Percentiles rank a stretch among this genome's conserved stretches.
phyloP scores from a whole-genome alignment of 2,113 vertebrate species.

The Oryzias javanicus region DNA sequence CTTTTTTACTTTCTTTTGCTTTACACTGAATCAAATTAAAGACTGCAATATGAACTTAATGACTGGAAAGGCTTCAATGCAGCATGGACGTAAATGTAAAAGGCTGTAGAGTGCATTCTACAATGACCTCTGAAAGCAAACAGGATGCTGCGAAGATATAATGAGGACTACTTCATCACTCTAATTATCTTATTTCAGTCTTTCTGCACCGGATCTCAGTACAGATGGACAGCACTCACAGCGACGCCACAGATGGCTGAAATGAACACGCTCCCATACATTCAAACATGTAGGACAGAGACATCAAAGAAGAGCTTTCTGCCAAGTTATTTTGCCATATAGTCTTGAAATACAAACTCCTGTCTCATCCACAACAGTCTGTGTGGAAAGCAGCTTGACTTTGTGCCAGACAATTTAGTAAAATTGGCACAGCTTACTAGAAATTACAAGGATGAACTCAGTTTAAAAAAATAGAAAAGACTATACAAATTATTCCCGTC shows the following conservation, averaged over 20 bases:
- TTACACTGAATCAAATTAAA: no score
- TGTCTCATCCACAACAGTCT: no score
- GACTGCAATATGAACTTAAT: no score
- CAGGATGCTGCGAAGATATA: conserved; percentile 14
- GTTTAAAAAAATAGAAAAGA: no score
- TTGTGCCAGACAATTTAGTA: no score
- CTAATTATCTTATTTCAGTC: not conserved
- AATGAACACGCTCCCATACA: conserved; percentile 23
- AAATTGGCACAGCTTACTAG: no score
- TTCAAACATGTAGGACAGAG: not conserved
- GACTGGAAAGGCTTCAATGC: not conserved
- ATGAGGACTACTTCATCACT: conserved; percentile 4
- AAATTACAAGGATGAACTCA: no score
- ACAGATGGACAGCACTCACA: conserved; percentile 23
- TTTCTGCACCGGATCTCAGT: conserved; percentile 12
- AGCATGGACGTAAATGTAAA: conserved; percentile 1
- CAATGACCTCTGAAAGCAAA: not conserved
- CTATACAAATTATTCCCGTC: no score
- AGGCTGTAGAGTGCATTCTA: conserved; percentile 5
- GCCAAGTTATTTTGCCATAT: no score
- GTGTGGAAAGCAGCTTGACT: no score
- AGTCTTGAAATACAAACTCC: no score
- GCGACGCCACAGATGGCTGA: not conserved
- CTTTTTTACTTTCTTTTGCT: no score
- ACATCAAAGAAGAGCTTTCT: not conserved